Evolutionary conservation across 2,888 invertebrate genomes (phyloP).

Genomic region (Tachina fera): DNA sequence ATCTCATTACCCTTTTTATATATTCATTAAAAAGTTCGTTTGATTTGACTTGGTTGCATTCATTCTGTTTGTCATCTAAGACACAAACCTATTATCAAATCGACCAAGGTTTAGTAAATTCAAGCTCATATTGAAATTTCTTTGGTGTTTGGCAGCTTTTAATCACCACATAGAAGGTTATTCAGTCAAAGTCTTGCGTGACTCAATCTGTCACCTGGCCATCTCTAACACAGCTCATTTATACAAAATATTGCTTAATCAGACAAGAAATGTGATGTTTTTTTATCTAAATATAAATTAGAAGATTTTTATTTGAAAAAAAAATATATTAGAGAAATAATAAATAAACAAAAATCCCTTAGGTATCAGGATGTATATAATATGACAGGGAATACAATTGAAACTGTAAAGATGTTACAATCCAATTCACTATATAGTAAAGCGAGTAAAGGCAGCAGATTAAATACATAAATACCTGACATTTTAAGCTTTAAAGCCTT

Average conservation of each 20-base stretch:
- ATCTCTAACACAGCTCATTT: too few species aligned
- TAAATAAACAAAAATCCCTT: slow-evolving; percentile 44
- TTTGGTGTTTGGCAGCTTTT: too few species aligned
- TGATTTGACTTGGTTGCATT: too few species aligned
- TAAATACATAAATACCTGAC: slow-evolving; percentile 47
- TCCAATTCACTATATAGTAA: background rate
- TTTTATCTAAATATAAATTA: slow-evolving; percentile 57
- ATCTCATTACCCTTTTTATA: too few species aligned
- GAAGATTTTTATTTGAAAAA: slow-evolving; percentile 57
- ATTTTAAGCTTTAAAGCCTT: slow-evolving; percentile 67
- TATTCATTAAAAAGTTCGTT: too few species aligned
- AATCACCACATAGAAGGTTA: too few species aligned
- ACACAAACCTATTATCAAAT: too few species aligned
- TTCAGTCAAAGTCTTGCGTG: too few species aligned
- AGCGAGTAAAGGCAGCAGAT: background rate
- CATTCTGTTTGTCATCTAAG: too few species aligned
- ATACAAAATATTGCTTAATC: slow-evolving; percentile 26
- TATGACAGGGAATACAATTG: slow-evolving; percentile 37
- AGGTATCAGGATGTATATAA: slow-evolving; percentile 70
- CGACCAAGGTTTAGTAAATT: too few species aligned
- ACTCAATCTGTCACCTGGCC: too few species aligned
- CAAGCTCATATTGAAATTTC: too few species aligned
- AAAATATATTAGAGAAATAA: slow-evolving; percentile 28
- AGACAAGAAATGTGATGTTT: slow-evolving; percentile 2
- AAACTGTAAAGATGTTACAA: slow-evolving; percentile 2